Percentiles rank a stretch among this genome's conserved stretches.
phyloP scores from a whole-genome alignment of 2,113 vertebrate genomes.

The Galeopterus variegatus region DNA sequence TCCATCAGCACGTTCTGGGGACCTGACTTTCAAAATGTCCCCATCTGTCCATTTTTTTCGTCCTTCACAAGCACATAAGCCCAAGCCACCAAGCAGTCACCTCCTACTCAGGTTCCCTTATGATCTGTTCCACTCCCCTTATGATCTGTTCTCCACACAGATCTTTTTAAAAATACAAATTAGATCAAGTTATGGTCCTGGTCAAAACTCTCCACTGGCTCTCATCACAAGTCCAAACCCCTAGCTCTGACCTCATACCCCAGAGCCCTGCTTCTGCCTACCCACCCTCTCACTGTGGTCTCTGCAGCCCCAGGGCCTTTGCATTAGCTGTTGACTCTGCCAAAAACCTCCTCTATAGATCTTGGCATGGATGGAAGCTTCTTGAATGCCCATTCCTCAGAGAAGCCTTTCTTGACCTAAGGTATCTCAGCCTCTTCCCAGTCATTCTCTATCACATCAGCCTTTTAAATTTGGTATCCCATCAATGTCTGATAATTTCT shows the following conservation, averaged over 20 bases:
- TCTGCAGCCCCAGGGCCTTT: not conserved
- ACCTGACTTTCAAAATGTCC: not conserved
- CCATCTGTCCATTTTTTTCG: not conserved
- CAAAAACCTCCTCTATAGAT: not conserved
- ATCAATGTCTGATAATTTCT: not conserved
- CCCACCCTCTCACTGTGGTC: fast-evolving
- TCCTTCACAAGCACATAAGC: not conserved
- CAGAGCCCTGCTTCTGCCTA: not conserved
- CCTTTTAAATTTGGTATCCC: not conserved
- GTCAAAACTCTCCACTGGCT: not conserved
- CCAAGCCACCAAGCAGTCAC: not conserved
- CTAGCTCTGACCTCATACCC: not conserved
- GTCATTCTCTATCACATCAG: not conserved
- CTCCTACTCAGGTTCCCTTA: not conserved
- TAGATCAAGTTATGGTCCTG: not conserved
- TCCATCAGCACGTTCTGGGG: not conserved
- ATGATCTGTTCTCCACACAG: not conserved
- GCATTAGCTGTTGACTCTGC: not conserved
- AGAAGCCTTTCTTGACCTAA: not conserved
- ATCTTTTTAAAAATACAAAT: not conserved
- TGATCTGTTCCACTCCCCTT: not conserved
- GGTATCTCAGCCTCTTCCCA: not conserved
- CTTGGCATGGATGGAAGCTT: not conserved
- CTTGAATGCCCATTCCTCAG: not conserved
- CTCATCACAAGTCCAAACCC: not conserved